Base-by-base conservation (phyloP, 2,113 vertebrate species). In the Rhinopomastus cyanomelas region DNA sequence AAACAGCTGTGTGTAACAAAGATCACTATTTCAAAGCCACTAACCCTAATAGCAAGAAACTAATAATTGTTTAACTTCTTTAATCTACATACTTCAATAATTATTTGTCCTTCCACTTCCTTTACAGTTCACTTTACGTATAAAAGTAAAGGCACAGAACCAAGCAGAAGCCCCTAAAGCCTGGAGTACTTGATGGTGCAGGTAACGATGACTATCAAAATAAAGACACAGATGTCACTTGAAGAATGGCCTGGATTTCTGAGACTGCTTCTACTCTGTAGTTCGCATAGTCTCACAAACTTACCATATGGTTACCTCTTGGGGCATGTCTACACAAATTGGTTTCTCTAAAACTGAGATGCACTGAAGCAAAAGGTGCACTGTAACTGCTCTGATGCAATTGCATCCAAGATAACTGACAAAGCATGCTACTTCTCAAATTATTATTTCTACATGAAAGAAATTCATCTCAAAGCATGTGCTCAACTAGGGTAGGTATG, bases 261-360 rank as follows among this genome's bases (percentile, higher is more conserved):
- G 72, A 83, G 68, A 32, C 79, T 91, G 83, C 21, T 19, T 86
- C 21, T 19, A 56, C 72, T 71, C 8, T 37, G 53, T 32, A 67
- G 48, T 74, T 92, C 91, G 68, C 17, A 3, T 75, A 91, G 76
- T 61, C 73, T 94, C 61, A 83, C 22, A 95, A 71, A 66, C 57
- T 92, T 86, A 87, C 79, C 95, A 92, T 94, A 93, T 95, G 94
- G 86, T 93, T 93, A 90, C 77, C 69, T 95, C 94, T 90, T 92
- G 80, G 69, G 92, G 87, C 75, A 92, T 59, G 81, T 88, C 92
- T 94, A 79, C 89, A 84, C 62, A 87, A 85, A 92, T 81, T 65
- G 81, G 30, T 69, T 90, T 94, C 79, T 88, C 66, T 88, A 68
- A 94, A 92, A 87, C 51, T 65, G 66, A 92, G 74, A 85, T 73